phyloP scores from a whole-genome alignment of 1,140 invertebrate species.

The Macrocentrus cingulum region DNA sequence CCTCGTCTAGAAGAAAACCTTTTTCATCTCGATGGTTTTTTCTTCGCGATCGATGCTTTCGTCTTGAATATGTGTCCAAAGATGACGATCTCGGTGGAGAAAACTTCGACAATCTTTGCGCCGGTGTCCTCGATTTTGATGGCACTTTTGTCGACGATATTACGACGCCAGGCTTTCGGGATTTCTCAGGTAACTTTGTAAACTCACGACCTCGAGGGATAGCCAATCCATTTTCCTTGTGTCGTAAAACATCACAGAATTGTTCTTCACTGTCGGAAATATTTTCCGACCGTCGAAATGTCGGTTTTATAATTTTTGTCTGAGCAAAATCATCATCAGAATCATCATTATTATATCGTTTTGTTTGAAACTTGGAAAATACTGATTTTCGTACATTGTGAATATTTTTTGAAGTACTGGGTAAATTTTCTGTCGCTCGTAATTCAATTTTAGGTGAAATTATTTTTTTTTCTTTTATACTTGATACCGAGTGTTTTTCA shows the following conservation, averaged over 20 bases:
- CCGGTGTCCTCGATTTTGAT: too few relatives aligned
- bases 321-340: slow-evolving; percentile 13
- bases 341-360: background rate
- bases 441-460: too few relatives aligned
- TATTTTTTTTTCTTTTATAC: too few relatives aligned
- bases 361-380: background rate
- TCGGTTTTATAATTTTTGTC: background rate
- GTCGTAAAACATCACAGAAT: background rate
- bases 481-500: too few relatives aligned
- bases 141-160: background rate
- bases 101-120: slow-evolving; percentile 14
- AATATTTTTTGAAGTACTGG: background rate
- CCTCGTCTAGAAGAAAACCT: slow-evolving; percentile 63
- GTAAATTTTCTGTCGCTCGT: background rate
- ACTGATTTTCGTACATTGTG: background rate
- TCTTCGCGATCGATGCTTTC: slow-evolving; percentile 4
- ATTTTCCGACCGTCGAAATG: slow-evolving; percentile 20
- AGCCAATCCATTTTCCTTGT: background rate
- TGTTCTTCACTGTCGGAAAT: slow-evolving; percentile 11
- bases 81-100: slow-evolving; percentile 15
- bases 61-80: slow-evolving; percentile 17
- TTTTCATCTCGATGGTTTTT: slow-evolving; percentile 23
- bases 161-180: slow-evolving; percentile 13
- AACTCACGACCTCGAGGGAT: slow-evolving; percentile 2
- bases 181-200: slow-evolving; percentile 5